phyloP scores from a whole-genome alignment of 2,888 invertebrate genomes.

The Tiliacea aurago region DNA sequence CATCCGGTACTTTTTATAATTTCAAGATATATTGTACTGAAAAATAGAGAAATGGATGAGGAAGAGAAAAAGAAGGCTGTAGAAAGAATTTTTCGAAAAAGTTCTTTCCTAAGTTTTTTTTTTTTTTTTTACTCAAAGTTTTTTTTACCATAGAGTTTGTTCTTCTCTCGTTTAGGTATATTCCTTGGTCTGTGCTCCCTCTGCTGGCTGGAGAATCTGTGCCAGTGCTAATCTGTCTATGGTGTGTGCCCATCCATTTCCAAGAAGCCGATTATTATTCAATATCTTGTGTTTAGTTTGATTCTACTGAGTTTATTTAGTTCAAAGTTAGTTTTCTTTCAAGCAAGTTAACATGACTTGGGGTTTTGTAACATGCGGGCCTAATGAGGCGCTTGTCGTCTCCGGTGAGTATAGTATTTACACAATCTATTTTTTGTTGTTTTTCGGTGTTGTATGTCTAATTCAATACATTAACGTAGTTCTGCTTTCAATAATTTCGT shows the following conservation, averaged over 20 bases:
- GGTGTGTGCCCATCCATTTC: constrained; percentile 49
- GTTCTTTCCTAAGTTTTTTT: no score
- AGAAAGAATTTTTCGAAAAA: no score
- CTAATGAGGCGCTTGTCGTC: constrained; percentile 98
- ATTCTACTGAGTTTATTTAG: constrained; percentile 72
- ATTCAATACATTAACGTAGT: background rate
- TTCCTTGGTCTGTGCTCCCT: no score
- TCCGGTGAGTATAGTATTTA: constrained; percentile 92
- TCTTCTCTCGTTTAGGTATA: no score
- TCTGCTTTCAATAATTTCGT: background rate
- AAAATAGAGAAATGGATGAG: no score
- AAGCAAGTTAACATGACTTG: constrained; percentile 91
- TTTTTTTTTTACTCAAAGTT: no score
- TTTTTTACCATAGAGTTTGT: no score
- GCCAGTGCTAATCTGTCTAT: constrained; percentile 16
- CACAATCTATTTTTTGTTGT: constrained; percentile 37
- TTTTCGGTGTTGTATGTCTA: constrained; percentile 5
- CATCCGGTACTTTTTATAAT: no score
- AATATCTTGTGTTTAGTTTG: constrained; percentile 73
- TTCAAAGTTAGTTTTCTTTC: constrained; percentile 68
- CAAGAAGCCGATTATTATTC: constrained; percentile 71
- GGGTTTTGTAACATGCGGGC: constrained; percentile 98
- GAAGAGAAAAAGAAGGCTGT: no score
- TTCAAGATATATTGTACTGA: no score
- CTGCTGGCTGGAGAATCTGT: no score